phyloP scores from a whole-genome alignment of 1,140 invertebrate genomes.

The Coenobita brevimanus region DNA sequence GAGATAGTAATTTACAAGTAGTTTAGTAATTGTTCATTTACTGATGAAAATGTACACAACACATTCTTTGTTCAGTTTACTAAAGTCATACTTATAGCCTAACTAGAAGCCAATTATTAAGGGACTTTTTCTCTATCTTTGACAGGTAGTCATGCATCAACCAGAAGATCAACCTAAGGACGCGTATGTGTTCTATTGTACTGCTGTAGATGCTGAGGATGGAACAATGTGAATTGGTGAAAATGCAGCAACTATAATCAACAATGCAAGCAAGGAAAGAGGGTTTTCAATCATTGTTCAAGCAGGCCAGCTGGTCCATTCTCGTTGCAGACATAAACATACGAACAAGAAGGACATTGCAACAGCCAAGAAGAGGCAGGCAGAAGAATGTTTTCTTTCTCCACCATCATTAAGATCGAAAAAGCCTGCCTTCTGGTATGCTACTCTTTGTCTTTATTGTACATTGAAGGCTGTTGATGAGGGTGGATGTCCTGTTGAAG shows the following conservation, averaged over 20 bases:
- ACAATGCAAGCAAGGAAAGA: constrained; percentile 36
- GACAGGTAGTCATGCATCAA: constrained; percentile 11
- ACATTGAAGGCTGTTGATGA: constrained; percentile 35
- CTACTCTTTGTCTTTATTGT: constrained; percentile 36
- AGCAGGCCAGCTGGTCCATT: neutral
- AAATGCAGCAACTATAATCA: neutral
- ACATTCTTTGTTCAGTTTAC: neutral
- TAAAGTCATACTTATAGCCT: neutral
- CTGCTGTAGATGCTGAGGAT: constrained; percentile 8
- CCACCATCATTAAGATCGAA: constrained; percentile 13
- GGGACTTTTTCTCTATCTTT: neutral
- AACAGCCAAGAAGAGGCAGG: constrained; percentile 4
- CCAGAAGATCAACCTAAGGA: neutral
- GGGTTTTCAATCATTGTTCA: constrained; percentile 15
- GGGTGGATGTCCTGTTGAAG: constrained; percentile 2
- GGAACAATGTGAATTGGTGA: constrained; percentile 15
- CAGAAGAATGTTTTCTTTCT: constrained; percentile 28
- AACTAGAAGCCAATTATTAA: neutral
- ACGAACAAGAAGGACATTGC: constrained; percentile 20
- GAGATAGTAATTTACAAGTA: neutral
- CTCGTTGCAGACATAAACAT: constrained; percentile 29
- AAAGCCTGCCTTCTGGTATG: constrained; percentile 25
- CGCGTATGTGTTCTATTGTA: neutral
- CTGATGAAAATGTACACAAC: constrained; percentile 8
- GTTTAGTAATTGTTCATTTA: constrained; percentile 23